Evolutionary conservation across 2,888 invertebrate genomes (phyloP).

Genomic region (Platynereis dumerilii): DNA sequence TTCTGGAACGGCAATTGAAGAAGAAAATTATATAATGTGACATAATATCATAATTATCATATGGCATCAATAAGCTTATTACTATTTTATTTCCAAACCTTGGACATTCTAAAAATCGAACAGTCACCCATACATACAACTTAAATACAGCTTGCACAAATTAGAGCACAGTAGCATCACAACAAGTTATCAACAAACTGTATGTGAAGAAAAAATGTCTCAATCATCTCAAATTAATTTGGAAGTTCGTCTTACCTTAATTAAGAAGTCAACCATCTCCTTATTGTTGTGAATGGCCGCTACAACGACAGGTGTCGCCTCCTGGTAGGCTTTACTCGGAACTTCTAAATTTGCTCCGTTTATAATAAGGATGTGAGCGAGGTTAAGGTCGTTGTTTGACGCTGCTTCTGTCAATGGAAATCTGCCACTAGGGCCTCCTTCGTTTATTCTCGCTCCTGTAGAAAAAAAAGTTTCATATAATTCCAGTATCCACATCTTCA

Average conservation of each 20-base stretch:
- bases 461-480: too few relatives aligned
- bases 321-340: conserved; percentile 30
- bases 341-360: conserved; percentile 33
- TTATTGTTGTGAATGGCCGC: conserved; percentile 30
- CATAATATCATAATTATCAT: neutral
- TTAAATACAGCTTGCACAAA: too few relatives aligned
- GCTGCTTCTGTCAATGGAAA: conserved; percentile 37
- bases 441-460: conserved; percentile 35
- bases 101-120: too few relatives aligned
- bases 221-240: neutral
- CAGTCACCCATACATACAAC: too few relatives aligned
- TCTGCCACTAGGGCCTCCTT: conserved; percentile 33
- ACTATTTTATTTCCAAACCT: too few relatives aligned
- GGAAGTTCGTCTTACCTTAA: conserved; percentile 34
- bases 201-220: neutral
- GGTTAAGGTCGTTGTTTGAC: conserved; percentile 30
- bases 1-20: conserved; percentile 21
- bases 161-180: too few relatives aligned
- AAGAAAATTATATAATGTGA: neutral
- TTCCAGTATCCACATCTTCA: too few relatives aligned
- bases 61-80: neutral
- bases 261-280: conserved; percentile 30
- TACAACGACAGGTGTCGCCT: conserved; percentile 36
- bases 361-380: conserved; percentile 32
- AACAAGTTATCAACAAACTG: too few relatives aligned